Evolutionary conservation across 2,888 invertebrate genomes (phyloP).

Genomic region (Thyatira batis): DNA sequence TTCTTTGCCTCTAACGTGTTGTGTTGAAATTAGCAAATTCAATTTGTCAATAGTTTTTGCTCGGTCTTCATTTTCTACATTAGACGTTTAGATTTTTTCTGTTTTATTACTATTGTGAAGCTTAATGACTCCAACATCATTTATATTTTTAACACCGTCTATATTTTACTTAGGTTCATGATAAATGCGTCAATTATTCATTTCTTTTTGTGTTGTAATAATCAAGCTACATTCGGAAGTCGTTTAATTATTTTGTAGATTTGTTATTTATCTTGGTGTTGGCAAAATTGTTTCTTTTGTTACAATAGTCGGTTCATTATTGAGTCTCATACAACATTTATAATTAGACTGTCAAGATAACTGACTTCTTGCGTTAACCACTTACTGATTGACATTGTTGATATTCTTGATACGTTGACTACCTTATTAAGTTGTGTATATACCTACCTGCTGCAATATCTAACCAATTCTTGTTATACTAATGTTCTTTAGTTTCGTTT

Average conservation of each 20-base stretch:
- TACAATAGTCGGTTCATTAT: constrained; percentile 30
- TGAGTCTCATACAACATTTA: constrained; percentile 41
- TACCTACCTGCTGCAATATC: background rate
- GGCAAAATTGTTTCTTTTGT: background rate
- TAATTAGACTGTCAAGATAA: constrained; percentile 55
- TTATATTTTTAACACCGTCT: constrained; percentile 58
- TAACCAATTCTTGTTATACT: background rate
- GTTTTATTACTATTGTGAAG: constrained; percentile 50
- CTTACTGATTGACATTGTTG: constrained; percentile 28
- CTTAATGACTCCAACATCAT: constrained; percentile 61
- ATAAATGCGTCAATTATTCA: constrained; percentile 36
- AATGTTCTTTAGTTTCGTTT: background rate
- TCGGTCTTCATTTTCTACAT: constrained; percentile 45
- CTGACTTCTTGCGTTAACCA: constrained; percentile 28
- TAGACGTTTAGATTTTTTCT: constrained; percentile 42
- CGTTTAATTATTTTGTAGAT: constrained; percentile 4
- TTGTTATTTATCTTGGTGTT: constrained; percentile 4
- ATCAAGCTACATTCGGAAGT: constrained; percentile 1
- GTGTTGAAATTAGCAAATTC: constrained; percentile 58
- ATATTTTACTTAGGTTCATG: constrained; percentile 27
- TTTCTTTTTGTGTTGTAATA: constrained; percentile 24
- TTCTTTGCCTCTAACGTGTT: constrained; percentile 38
- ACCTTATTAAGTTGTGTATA: constrained; percentile 1
- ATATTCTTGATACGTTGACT: background rate
- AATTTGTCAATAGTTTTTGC: constrained; percentile 73